Percentiles rank a stretch among this genome's conserved stretches.
phyloP scores from a whole-genome alignment of 2,888 invertebrate genomes.

The Protodeltote pygarga region DNA sequence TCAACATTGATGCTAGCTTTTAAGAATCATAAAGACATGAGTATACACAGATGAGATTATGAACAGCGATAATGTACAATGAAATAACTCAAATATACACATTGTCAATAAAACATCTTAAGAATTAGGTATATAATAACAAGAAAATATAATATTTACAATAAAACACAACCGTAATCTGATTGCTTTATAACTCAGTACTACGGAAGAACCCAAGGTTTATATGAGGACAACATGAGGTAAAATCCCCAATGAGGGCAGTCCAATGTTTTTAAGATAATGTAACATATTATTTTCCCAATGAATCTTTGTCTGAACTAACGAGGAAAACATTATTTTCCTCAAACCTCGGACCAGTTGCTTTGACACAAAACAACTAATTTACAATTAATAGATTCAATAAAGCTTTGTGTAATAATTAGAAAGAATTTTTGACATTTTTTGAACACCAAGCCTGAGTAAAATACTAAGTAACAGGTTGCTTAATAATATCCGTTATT shows the following conservation, averaged over 20 bases:
- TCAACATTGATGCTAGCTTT: slow-evolving; percentile 15
- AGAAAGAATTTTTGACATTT: slow-evolving; percentile 27
- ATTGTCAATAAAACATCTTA: background rate
- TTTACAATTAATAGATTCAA: no score
- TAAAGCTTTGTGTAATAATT: no score
- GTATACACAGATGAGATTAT: slow-evolving; percentile 11
- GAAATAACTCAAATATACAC: background rate
- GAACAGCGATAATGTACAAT: slow-evolving; percentile 6
- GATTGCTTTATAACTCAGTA: slow-evolving; percentile 7
- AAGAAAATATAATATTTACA: slow-evolving; percentile 25
- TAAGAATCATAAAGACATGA: background rate
- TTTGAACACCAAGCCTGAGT: slow-evolving; percentile 3
- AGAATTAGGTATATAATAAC: background rate
- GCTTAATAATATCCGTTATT: no score
- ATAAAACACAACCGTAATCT: slow-evolving; percentile 9
- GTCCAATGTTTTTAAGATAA: slow-evolving; percentile 24
- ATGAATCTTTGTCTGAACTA: slow-evolving; percentile 16
- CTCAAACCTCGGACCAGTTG: slow-evolving; percentile 4
- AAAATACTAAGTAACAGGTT: background rate
- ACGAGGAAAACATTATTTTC: slow-evolving; percentile 35
- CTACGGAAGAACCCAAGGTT: slow-evolving; percentile 11
- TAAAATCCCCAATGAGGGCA: slow-evolving; percentile 39
- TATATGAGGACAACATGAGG: slow-evolving; percentile 26
- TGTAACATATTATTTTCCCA: slow-evolving; percentile 26
- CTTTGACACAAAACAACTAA: slow-evolving; percentile 24